phyloP scores from a whole-genome alignment of 2,113 vertebrate genomes.

The Oreotrochilus melanogaster region DNA sequence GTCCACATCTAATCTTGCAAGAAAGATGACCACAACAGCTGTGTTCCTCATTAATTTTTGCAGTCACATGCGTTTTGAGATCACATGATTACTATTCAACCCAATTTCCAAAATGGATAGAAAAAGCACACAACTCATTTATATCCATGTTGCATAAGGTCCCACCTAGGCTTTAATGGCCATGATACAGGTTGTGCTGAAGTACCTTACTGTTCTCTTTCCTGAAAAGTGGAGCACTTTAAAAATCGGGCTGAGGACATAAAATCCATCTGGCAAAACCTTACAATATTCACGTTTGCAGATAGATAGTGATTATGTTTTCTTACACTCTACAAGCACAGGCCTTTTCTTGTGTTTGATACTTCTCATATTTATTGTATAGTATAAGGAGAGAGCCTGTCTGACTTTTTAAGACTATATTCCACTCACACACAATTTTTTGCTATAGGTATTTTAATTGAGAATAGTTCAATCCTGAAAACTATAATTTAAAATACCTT shows the following conservation, averaged over 20 bases:
- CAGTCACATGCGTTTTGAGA: background rate
- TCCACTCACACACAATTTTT: background rate
- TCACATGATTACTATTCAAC: background rate
- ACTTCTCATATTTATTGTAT: background rate
- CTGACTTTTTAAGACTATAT: background rate
- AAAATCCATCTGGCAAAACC: background rate
- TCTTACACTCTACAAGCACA: background rate
- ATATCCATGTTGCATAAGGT: background rate
- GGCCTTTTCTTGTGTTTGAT: background rate
- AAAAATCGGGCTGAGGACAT: background rate
- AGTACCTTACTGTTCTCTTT: background rate
- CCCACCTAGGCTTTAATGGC: background rate
- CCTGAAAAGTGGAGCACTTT: background rate
- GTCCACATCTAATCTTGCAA: background rate
- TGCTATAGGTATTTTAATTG: background rate
- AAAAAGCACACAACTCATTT: background rate
- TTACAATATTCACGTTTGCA: background rate
- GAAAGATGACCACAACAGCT: background rate
- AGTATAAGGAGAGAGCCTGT: background rate
- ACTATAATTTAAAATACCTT: background rate
- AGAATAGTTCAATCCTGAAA: background rate
- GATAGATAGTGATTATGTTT: background rate
- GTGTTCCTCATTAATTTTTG: background rate
- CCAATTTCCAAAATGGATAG: background rate
- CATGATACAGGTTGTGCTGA: background rate